phyloP scores from a whole-genome alignment of 2,888 invertebrate species.

The Adelphocoris suturalis region DNA sequence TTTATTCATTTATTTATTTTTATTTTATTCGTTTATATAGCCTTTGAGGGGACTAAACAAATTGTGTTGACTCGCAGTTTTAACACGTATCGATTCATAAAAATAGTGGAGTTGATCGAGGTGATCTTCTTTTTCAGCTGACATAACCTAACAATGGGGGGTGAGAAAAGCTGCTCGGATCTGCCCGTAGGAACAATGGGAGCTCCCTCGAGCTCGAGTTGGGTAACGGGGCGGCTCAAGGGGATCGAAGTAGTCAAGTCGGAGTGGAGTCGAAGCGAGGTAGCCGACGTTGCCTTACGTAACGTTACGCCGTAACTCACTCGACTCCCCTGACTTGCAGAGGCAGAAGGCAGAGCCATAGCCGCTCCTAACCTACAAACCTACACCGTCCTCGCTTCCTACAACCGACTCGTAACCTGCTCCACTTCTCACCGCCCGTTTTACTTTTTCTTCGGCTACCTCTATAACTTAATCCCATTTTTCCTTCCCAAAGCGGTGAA shows the following conservation, averaged over 20 bases:
- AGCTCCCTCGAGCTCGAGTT: constrained; percentile 28
- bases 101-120: too few species aligned
- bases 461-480: constrained; percentile 55
- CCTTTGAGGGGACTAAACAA: too few species aligned
- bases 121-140: too few species aligned
- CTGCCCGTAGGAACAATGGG: constrained; percentile 52
- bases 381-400: constrained; percentile 62
- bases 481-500: constrained; percentile 39
- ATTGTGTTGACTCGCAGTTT: too few species aligned
- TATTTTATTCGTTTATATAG: too few species aligned
- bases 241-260: constrained; percentile 29
- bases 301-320: neutral
- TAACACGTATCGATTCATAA: too few species aligned
- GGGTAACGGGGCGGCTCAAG: constrained; percentile 51
- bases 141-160: too few species aligned
- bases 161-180: neutral
- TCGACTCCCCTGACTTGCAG: constrained; percentile 36
- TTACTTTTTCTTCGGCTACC: constrained; percentile 38
- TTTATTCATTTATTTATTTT: too few species aligned
- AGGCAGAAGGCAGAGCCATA: constrained; percentile 11
- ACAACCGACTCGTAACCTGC: constrained; percentile 64
- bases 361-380: constrained; percentile 67
- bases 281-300: neutral
- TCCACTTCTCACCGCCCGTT: constrained; percentile 58
- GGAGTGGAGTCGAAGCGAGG: neutral